A percentile compares a stretch with the other conserved stretches of the same genome.
Conservation (phyloP, 1,140 invertebrate species). For the Anoplolepis gracilipes region DNA sequence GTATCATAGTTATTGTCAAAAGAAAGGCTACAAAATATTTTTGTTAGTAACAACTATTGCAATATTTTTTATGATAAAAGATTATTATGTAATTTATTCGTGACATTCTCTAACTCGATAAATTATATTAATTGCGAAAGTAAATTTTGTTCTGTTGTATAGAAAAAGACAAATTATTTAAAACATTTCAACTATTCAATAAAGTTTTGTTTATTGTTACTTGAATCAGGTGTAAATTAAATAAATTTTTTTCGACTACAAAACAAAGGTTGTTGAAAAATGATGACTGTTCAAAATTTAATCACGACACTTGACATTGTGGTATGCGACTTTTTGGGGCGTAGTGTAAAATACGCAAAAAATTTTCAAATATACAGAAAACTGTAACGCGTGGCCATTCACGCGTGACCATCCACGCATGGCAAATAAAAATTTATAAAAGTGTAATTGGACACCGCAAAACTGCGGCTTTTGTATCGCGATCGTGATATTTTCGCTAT, state of each 20-base stretch:
- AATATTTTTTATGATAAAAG: not conserved
- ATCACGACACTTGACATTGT: constrained; percentile 45
- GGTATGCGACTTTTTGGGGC: constrained; percentile 20
- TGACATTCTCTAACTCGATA: not conserved
- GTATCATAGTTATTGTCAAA: too few species aligned
- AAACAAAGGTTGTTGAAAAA: constrained; percentile 34
- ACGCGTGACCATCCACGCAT: not conserved
- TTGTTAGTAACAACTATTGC: not conserved
- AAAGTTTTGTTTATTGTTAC: not conserved
- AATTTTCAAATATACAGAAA: not conserved
- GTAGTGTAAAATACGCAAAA: constrained; percentile 18
- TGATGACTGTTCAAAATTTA: constrained; percentile 44
- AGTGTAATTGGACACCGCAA: constrained; percentile 52
- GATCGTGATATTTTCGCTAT: constrained; percentile 11
- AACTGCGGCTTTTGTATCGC: constrained; percentile 41
- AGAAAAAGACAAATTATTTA: not conserved
- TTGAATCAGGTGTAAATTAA: not conserved
- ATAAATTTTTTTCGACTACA: too few species aligned
- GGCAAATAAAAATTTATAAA: constrained; percentile 33
- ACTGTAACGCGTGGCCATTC: not conserved
- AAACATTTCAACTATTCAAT: constrained; percentile 16
- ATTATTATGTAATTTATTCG: not conserved
- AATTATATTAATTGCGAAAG: not conserved
- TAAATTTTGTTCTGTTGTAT: not conserved
- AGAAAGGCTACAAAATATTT: not conserved